phyloP scores from a whole-genome alignment of 1,140 invertebrate species.

The Drosophila sp. region DNA sequence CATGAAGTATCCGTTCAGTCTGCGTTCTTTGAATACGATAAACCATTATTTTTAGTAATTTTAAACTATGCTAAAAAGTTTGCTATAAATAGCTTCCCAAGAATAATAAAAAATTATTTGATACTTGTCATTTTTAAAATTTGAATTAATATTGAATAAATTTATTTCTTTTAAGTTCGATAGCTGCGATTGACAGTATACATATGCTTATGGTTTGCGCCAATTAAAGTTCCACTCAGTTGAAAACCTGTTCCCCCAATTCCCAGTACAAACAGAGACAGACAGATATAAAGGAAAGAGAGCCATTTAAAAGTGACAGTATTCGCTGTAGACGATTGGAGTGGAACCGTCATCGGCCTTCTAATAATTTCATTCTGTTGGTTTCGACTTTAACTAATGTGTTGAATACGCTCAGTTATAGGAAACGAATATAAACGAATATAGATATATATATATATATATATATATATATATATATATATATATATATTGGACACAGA shows the following conservation, averaged over 20 bases:
- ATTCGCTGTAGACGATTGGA: conserved; percentile 13
- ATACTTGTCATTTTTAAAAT: background rate
- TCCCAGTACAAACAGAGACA: conserved; percentile 1
- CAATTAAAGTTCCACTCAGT: too few relatives aligned
- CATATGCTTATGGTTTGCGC: conserved; percentile 3
- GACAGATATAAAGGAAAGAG: background rate
- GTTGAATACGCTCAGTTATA: conserved; percentile 46
- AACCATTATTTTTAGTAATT: background rate
- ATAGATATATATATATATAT: conserved; percentile 5
- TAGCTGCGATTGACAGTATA: conserved; percentile 5
- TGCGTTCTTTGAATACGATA: conserved; percentile 18
- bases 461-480: conserved; percentile 11
- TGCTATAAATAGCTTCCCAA: background rate
- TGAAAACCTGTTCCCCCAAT: conserved; percentile 60
- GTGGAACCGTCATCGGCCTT: conserved; percentile 44
- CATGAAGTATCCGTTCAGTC: conserved; percentile 56
- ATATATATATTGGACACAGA: conserved; percentile 45
- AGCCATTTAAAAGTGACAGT: conserved; percentile 60
- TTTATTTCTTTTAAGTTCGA: background rate
- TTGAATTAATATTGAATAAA: background rate
- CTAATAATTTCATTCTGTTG: conserved; percentile 65
- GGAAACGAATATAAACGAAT: conserved; percentile 27
- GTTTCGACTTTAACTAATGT: conserved; percentile 46
- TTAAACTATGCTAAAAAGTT: conserved; percentile 1
- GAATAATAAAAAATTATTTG: background rate